phyloP scores from a whole-genome alignment of 2,113 vertebrate genomes.

The Colinus virginianus region DNA sequence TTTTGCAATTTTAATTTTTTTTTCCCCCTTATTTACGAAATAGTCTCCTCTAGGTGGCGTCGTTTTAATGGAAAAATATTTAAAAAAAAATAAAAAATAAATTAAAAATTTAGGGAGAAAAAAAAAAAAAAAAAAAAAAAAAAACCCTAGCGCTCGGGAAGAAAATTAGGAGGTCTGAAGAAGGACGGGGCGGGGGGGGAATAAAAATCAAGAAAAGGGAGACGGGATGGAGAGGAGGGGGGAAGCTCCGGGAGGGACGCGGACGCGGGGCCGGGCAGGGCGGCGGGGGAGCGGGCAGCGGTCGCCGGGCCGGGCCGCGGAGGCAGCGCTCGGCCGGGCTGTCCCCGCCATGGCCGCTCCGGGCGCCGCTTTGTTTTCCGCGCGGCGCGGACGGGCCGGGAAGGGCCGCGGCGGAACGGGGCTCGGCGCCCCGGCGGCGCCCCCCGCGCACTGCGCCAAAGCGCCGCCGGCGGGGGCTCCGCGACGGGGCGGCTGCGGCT shows the following conservation, averaged over 20 bases:
- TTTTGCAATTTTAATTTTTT: constrained; percentile 81
- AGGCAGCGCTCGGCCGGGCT: neutral
- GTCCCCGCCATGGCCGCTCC: constrained; percentile 76
- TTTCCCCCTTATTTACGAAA: constrained; percentile 80
- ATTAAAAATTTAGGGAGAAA: no score
- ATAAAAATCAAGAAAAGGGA: neutral
- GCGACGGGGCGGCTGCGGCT: constrained; percentile 1
- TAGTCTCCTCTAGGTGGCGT: constrained; percentile 89
- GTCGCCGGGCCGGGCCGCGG: neutral
- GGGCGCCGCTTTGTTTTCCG: constrained; percentile 73
- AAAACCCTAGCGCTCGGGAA: no score
- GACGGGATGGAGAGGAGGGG: neutral
- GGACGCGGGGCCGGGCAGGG: neutral
- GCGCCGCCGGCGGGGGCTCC: constrained; percentile 12
- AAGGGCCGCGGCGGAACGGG: neutral
- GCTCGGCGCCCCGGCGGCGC: neutral
- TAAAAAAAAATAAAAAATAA: no score
- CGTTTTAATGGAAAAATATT: constrained; percentile 67
- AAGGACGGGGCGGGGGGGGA: no score
- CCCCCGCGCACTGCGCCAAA: constrained; percentile 40
- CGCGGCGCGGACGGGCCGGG: neutral
- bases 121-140: constrained; percentile 62
- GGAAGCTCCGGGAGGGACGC: neutral
- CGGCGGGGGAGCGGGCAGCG: neutral
- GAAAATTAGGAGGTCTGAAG: no score